Percentiles rank a stretch among this genome's conserved stretches.
Conservation (phyloP, 2,888 invertebrate species). For the Rhyacophila evoluta region DNA sequence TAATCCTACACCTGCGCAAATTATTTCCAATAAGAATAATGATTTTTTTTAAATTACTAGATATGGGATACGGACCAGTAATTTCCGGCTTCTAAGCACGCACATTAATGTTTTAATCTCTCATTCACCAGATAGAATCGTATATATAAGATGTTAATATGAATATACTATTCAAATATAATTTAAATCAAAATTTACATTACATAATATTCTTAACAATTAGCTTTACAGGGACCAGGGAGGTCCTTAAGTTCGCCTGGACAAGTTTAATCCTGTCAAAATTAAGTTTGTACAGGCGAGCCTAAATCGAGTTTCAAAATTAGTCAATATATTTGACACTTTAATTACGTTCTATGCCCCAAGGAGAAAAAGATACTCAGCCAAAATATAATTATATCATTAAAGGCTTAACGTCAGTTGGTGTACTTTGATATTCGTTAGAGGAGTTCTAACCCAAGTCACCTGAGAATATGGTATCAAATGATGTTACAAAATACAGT, state of each 20-base stretch:
- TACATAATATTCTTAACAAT: background rate
- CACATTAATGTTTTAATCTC: no score
- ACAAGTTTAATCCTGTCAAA: constrained; percentile 16
- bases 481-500: background rate
- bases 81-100: no score
- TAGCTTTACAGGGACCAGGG: background rate
- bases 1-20: no score
- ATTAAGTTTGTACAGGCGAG: background rate
- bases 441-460: background rate
- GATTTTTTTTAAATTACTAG: no score
- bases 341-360: constrained; percentile 7
- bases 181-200: no score
- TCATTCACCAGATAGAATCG: no score
- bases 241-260: background rate
- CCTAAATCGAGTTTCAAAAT: constrained; percentile 10
- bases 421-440: constrained; percentile 10
- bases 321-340: constrained; percentile 24
- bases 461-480: background rate
- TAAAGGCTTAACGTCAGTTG: background rate
- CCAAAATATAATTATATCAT: background rate
- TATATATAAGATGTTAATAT: no score
- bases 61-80: no score
- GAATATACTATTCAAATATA: no score
- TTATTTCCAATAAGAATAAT: no score
- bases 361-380: constrained; percentile 17